A percentile compares a stretch with the other conserved stretches of the same genome.
Evolutionary conservation across 2,888 invertebrate genomes (phyloP).

Genomic region (Yponomeuta malinellus): DNA sequence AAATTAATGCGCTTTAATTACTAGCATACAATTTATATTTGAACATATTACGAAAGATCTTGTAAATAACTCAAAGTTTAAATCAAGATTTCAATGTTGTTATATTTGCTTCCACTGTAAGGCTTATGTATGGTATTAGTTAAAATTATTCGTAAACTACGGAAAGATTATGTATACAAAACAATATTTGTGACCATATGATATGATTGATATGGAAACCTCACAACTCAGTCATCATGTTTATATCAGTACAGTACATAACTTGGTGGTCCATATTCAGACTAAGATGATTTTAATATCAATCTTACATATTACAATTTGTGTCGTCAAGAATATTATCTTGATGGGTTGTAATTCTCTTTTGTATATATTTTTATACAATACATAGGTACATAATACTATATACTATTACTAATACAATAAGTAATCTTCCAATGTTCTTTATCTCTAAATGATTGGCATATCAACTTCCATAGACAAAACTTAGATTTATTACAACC

Average conservation of each 20-base stretch:
- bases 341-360: constrained; percentile 53
- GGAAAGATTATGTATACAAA: constrained; percentile 15
- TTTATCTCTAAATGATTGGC: constrained; percentile 66
- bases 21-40: constrained; percentile 11
- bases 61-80: constrained; percentile 59
- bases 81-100: constrained; percentile 51
- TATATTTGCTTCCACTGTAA: constrained; percentile 68
- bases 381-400: constrained; percentile 48
- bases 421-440: constrained; percentile 63
- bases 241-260: constrained; percentile 12
- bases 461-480: constrained; percentile 73
- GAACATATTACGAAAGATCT: constrained; percentile 32
- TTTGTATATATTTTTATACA: constrained; percentile 73
- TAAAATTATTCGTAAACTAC: constrained; percentile 44
- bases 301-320: constrained; percentile 63
- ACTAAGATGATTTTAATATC: constrained; percentile 61
- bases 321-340: constrained; percentile 46
- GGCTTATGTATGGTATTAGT: constrained; percentile 59
- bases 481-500: constrained; percentile 58
- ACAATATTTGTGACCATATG: constrained; percentile 13
- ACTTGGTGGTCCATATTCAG: constrained; percentile 52
- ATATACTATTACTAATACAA: constrained; percentile 65
- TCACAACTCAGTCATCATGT: neutral
- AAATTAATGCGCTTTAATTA: constrained; percentile 71
- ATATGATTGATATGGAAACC: constrained; percentile 11